Percentiles rank a stretch among this genome's conserved stretches.
Conservation (phyloP, 1,140 invertebrate genomes). For the Pantala flavescens region DNA sequence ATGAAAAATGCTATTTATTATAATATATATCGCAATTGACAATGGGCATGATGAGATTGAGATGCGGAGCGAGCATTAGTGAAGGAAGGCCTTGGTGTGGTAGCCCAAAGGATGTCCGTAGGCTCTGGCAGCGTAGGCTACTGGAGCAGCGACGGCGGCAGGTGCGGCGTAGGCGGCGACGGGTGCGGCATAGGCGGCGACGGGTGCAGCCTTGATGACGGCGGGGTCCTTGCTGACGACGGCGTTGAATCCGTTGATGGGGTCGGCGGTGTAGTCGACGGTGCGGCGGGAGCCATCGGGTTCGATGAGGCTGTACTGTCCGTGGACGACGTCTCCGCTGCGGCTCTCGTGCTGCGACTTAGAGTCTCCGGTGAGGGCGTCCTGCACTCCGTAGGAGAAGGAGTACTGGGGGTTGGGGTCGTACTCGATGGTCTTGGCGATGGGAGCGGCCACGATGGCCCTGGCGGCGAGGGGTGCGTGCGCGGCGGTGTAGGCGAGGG, state of each 20-base stretch:
- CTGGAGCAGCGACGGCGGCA: slow-evolving; percentile 21
- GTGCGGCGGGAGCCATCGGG: slow-evolving; percentile 36
- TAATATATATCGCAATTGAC: too few species aligned
- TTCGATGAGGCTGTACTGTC: slow-evolving; percentile 27
- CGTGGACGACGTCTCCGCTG: slow-evolving; percentile 24
- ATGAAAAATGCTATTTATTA: too few species aligned
- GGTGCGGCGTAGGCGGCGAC: too few species aligned
- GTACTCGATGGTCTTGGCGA: slow-evolving; percentile 32
- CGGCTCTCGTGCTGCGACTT: slow-evolving; percentile 25
- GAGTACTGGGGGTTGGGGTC: slow-evolving; percentile 30
- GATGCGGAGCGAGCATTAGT: not conserved
- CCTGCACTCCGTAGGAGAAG: slow-evolving; percentile 20
- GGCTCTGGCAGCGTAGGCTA: not conserved
- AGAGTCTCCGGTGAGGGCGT: slow-evolving; percentile 23
- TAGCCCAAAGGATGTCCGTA: not conserved
- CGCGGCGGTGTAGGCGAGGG: slow-evolving; percentile 17
- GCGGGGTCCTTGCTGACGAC: slow-evolving; percentile 34
- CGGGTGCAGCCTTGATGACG: slow-evolving; percentile 27
- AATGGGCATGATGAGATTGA: too few species aligned
- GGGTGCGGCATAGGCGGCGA: slow-evolving; percentile 22
- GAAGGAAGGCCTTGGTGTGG: not conserved
- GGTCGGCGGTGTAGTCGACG: not conserved
- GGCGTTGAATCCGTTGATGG: slow-evolving; percentile 45
- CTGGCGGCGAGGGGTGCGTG: slow-evolving; percentile 20
- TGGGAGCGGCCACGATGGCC: slow-evolving; percentile 27